phyloP scores from a whole-genome alignment of 2,113 vertebrate genomes.

The Cinclus mexicanus region DNA sequence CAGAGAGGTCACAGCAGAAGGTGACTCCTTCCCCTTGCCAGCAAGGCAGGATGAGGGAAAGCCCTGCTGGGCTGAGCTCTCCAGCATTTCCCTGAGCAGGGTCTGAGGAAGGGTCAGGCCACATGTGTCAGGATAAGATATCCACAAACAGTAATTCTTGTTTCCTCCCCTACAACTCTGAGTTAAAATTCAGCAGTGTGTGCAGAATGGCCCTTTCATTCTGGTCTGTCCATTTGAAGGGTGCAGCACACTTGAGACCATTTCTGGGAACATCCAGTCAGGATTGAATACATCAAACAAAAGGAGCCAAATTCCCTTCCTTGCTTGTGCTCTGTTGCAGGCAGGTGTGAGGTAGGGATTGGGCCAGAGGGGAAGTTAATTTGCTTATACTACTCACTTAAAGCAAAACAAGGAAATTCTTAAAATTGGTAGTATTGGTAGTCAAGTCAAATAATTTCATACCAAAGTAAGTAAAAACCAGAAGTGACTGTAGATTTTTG shows the following conservation, averaged over 20 bases:
- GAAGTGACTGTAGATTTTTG: not conserved
- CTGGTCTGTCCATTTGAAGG: not conserved
- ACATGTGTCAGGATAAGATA: not conserved
- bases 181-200: not conserved
- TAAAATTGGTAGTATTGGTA: not conserved
- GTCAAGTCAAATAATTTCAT: not conserved
- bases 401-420: not conserved
- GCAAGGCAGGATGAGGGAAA: not conserved
- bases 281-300: not conserved
- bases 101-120: not conserved
- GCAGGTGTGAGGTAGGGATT: too few relatives aligned
- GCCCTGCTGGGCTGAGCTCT: not conserved
- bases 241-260: not conserved
- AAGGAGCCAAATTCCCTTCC: not conserved
- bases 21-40: not conserved
- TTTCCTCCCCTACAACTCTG: not conserved
- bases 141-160: not conserved
- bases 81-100: not conserved
- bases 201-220: not conserved
- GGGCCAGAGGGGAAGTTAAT: not conserved
- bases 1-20: not conserved
- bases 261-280: not conserved
- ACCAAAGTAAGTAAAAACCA: not conserved
- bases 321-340: not conserved
- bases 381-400: not conserved